These are phyloP conservation scores for Pangasius mekongensis DNA, from an alignment of 2,797 vertebrate species.

Conservation along the genomic window DNA sequence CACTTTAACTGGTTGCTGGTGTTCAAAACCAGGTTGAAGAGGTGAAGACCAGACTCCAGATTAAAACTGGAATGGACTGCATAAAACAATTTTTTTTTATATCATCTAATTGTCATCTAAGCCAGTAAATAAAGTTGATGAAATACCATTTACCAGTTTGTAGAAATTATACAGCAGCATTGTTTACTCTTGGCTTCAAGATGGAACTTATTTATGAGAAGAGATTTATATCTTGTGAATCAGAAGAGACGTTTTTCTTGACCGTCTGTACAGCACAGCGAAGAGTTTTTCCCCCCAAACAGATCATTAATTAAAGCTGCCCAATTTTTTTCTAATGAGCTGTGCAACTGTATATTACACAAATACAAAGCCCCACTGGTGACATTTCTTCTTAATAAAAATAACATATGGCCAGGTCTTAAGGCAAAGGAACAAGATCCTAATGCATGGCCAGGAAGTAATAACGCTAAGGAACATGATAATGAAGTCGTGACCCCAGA, in stretches of 20 bases:
- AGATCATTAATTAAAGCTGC: background rate
- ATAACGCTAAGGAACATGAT: background rate
- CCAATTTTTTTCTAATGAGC: background rate
- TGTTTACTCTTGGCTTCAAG: background rate
- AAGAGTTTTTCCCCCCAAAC: background rate
- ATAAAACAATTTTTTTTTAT: background rate
- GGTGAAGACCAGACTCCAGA: background rate
- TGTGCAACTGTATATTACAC: background rate
- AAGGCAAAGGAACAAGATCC: background rate
- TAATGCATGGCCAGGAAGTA: background rate
- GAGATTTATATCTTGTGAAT: background rate
- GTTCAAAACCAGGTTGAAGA: background rate
- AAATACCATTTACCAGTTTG: background rate
- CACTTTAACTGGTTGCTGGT: background rate
- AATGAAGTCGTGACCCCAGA: background rate
- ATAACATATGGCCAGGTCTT: background rate
- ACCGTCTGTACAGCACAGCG: background rate
- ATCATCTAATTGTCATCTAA: background rate
- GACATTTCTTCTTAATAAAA: background rate
- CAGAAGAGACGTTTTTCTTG: background rate
- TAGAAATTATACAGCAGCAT: background rate
- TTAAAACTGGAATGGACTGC: background rate
- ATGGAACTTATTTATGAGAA: background rate
- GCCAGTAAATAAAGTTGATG: background rate
- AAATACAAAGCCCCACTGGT: background rate